Evolutionary conservation across 1,140 invertebrate species (phyloP).

Genomic region (Scaptomyza graminum): DNA sequence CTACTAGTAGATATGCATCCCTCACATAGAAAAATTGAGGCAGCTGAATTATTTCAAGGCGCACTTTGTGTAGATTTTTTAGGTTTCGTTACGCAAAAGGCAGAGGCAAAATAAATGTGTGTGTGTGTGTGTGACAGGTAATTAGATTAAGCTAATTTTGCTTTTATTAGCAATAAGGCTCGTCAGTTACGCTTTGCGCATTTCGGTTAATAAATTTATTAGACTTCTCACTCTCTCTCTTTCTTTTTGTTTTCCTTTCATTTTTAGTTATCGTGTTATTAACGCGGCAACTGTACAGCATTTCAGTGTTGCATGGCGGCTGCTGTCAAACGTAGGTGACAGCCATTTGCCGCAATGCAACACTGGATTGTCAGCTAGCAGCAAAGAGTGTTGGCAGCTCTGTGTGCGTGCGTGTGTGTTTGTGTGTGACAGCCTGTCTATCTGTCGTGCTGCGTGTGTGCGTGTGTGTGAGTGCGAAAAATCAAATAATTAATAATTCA

Average conservation of each 20-base stretch:
- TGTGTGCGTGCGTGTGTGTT: conserved; percentile 1
- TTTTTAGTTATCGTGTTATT: neutral
- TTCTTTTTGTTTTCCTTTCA: too few relatives aligned
- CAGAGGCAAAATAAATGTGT: conserved; percentile 45
- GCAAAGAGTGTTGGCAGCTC: conserved; percentile 4
- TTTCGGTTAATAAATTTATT: conserved; percentile 71
- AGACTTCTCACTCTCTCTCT: neutral
- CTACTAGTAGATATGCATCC: conserved; percentile 7
- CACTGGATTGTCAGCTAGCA: conserved; percentile 33
- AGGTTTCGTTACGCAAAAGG: conserved; percentile 49
- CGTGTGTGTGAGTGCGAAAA: conserved; percentile 60
- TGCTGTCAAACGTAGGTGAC: conserved; percentile 56
- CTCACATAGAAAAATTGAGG: conserved; percentile 17
- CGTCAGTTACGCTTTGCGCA: conserved; percentile 37
- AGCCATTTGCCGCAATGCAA: conserved; percentile 71
- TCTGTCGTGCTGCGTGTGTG: conserved; percentile 13
- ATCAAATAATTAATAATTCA: conserved; percentile 81
- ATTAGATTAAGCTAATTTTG: conserved; percentile 83
- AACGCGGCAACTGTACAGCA: neutral
- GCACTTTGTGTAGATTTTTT: conserved; percentile 31
- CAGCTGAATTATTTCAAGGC: conserved; percentile 39
- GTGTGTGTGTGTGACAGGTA: conserved; percentile 70
- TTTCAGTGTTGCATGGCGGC: conserved; percentile 40
- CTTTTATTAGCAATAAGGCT: conserved; percentile 72
- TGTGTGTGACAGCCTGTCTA: neutral